Evolutionary conservation across 92 coral and sea anemone genomes (phyloP), one percentile per base, ranked within the genome.

Genomic region (Actinostola sp.): DNA sequence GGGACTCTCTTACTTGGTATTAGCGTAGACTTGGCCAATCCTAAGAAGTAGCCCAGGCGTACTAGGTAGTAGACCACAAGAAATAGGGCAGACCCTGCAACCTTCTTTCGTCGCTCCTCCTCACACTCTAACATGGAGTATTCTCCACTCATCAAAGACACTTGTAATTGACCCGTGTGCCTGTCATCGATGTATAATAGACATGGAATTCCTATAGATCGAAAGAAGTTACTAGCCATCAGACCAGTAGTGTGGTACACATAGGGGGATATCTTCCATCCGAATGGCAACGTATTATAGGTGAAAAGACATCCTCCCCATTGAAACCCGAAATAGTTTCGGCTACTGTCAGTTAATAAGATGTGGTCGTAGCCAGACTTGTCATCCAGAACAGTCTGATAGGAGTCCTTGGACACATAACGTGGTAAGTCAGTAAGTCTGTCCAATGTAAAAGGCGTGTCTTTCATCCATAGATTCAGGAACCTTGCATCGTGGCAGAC

Each of bases 241-340:
- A 73, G 42, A 38, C 79, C 79, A 14, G 83, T 89, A 16, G 85
- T 21, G 29, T 81, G 94, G 52, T 72, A 81, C 0, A 85, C 54
- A 36, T 43, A 76, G 4, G 89, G 70, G 16, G 80, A 75, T 46
- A 58, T 59, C 33, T 88, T 83, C 89, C 89, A 79, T 14, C 93
- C 78, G 63, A 88, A 88, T 11, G 89, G 93, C 30, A 88, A 35
- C n/a, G 78, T 78, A 65, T 73, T 78, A 23, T 78, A 73, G 3
- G 48, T 42, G 46, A 88, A 83, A 24, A 60, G 70, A 86, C 86
- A 88, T 0, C 89, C 84, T 20, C 87, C 87, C 92, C 92, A 81
- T 24, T 71, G 84, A 36, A 81, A 42, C 0, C 85, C 85, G 61
- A 87, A 88, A 45, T 38, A 87, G 0, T 68, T 59, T 0, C 85